phyloP scores from a whole-genome alignment of 1,140 invertebrate genomes.

The Brachionus koreanus region DNA sequence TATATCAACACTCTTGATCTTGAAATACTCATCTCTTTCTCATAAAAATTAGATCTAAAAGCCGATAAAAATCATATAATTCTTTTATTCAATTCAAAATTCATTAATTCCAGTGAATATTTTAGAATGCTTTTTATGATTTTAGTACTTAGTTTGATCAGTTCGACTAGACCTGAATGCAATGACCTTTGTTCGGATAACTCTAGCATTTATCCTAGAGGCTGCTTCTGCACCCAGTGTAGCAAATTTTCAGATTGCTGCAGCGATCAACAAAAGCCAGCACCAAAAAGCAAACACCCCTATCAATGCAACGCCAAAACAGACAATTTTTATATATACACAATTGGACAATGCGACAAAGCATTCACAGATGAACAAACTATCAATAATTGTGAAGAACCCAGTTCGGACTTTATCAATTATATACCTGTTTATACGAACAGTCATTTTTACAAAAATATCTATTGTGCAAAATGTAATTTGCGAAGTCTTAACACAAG shows the following conservation, averaged over 20 bases:
- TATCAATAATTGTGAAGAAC: background rate
- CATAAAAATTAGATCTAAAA: background rate
- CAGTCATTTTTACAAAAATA: background rate
- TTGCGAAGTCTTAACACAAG: background rate
- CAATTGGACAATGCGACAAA: background rate
- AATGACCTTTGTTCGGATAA: background rate
- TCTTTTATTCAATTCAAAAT: background rate
- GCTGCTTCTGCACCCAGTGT: conserved; percentile 26
- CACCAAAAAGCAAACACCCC: background rate
- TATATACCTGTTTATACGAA: background rate
- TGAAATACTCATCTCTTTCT: background rate
- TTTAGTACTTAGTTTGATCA: background rate
- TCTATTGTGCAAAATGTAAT: background rate
- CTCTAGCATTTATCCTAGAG: background rate
- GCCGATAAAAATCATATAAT: background rate
- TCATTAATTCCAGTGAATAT: too few relatives aligned
- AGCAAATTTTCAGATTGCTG: background rate
- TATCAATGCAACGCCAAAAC: background rate
- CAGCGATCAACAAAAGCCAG: background rate
- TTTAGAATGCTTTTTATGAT: background rate
- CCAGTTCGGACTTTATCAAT: background rate
- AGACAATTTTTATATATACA: background rate
- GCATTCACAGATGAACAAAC: background rate
- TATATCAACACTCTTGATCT: conserved; percentile 3
- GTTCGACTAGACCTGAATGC: background rate